phyloP scores from a whole-genome alignment of 2,888 invertebrate genomes.

The Nymphalis polychloros region DNA sequence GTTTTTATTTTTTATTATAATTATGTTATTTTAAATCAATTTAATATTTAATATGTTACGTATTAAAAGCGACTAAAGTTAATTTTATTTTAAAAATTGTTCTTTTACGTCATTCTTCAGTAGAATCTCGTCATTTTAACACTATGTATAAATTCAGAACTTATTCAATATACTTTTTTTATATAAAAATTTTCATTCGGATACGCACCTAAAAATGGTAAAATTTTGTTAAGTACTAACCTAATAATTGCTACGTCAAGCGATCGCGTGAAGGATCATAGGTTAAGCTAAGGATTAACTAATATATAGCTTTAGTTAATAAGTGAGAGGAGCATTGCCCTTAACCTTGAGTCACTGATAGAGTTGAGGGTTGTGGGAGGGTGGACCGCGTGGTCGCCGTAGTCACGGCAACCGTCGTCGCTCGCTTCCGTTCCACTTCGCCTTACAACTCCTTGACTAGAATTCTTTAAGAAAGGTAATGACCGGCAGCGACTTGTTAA shows the following conservation, averaged over 20 bases:
- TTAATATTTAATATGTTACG: too few relatives aligned
- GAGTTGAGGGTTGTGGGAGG: slow-evolving; percentile 27
- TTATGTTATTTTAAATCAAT: too few relatives aligned
- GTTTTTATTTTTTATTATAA: too few relatives aligned
- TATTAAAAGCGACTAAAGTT: too few relatives aligned
- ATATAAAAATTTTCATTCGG: background rate
- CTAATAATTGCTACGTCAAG: slow-evolving; percentile 1
- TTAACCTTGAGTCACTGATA: slow-evolving; percentile 56
- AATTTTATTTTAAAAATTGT: too few relatives aligned
- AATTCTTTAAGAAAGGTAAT: slow-evolving; percentile 8
- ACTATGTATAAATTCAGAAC: too few relatives aligned
- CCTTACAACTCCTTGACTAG: background rate
- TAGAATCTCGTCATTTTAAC: too few relatives aligned
- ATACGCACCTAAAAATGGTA: background rate
- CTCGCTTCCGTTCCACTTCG: slow-evolving; percentile 51
- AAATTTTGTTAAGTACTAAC: background rate
- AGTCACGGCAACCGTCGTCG: slow-evolving; percentile 49
- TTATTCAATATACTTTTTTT: too few relatives aligned
- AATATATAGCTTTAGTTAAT: slow-evolving; percentile 21
- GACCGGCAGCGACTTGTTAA: background rate
- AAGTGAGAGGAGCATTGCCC: slow-evolving; percentile 51
- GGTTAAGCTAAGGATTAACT: slow-evolving; percentile 24
- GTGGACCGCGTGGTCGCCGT: slow-evolving; percentile 37
- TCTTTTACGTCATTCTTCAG: too few relatives aligned
- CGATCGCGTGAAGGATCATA: slow-evolving; percentile 28